Evolutionary conservation across 2,888 invertebrate species (phyloP).

Genomic region (Trachelus stipa): DNA sequence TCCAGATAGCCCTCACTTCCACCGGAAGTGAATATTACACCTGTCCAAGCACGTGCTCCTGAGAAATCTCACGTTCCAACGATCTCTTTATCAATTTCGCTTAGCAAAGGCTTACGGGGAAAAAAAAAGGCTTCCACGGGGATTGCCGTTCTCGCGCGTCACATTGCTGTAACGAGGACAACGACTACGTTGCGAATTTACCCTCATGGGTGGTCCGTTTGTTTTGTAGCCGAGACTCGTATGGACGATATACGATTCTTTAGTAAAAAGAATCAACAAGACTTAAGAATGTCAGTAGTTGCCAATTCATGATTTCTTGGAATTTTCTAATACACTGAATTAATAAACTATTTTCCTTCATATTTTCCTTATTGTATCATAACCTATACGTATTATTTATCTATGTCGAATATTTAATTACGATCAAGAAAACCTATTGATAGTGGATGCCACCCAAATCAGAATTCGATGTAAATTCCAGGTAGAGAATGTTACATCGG

Average conservation of each 20-base stretch:
- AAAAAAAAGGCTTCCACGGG: not conserved
- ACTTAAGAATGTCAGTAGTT: not conserved
- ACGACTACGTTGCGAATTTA: not conserved
- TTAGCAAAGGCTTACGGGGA: not conserved
- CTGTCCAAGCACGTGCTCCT: conserved; percentile 11
- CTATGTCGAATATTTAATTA: not conserved
- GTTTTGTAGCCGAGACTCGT: not conserved
- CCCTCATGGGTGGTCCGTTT: not conserved
- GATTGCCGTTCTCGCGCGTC: not conserved
- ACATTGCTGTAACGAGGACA: not conserved
- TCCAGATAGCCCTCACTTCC: conserved; percentile 24
- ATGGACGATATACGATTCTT: not conserved
- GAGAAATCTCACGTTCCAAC: conserved; percentile 5
- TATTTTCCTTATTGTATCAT: not conserved
- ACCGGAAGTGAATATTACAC: conserved; percentile 37
- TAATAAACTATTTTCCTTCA: not conserved
- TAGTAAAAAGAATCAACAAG: not conserved
- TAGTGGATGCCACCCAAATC: not conserved
- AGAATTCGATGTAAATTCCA: not conserved
- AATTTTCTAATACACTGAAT: not conserved
- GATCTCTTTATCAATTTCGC: conserved; percentile 20
- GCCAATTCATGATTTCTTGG: not conserved
- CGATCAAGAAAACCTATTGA: not conserved
- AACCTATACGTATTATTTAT: not conserved
- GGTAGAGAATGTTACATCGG: not conserved